Conservation (phyloP, 2,888 invertebrate species). For the Tetropium fuscum region DNA sequence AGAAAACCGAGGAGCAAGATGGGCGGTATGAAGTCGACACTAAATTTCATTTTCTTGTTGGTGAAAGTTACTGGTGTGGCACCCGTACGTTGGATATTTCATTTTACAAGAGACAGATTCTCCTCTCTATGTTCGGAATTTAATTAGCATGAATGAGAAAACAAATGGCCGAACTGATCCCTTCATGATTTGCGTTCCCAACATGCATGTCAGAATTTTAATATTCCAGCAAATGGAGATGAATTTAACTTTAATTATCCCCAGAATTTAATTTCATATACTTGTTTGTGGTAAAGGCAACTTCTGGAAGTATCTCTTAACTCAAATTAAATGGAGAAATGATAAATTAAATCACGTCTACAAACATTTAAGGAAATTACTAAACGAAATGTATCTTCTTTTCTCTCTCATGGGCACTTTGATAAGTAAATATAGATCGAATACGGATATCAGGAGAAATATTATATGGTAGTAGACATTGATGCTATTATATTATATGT, state of each 20-base stretch:
- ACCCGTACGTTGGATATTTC: slow-evolving; percentile 28
- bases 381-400: no score
- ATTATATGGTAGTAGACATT: no score
- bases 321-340: neutral
- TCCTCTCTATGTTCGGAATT: slow-evolving; percentile 40
- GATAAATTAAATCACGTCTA: neutral
- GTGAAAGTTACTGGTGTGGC: slow-evolving; percentile 51
- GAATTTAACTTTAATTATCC: slow-evolving; percentile 20
- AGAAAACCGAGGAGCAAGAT: slow-evolving; percentile 52
- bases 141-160: slow-evolving; percentile 38
- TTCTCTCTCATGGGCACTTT: no score
- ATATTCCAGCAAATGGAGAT: slow-evolving; percentile 18
- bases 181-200: slow-evolving; percentile 18
- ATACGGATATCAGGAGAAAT: no score
- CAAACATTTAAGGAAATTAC: no score
- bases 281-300: neutral
- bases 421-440: no score
- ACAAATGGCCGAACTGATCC: slow-evolving; percentile 28
- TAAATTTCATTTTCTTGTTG: slow-evolving; percentile 63
- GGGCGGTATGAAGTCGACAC: slow-evolving; percentile 54
- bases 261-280: slow-evolving; percentile 10
- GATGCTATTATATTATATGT: no score
- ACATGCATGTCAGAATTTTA: slow-evolving; percentile 26
- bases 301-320: neutral
- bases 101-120: slow-evolving; percentile 36